Evolutionary conservation across 2,113 vertebrate genomes (phyloP).

Genomic region (Aramus guarauna): DNA sequence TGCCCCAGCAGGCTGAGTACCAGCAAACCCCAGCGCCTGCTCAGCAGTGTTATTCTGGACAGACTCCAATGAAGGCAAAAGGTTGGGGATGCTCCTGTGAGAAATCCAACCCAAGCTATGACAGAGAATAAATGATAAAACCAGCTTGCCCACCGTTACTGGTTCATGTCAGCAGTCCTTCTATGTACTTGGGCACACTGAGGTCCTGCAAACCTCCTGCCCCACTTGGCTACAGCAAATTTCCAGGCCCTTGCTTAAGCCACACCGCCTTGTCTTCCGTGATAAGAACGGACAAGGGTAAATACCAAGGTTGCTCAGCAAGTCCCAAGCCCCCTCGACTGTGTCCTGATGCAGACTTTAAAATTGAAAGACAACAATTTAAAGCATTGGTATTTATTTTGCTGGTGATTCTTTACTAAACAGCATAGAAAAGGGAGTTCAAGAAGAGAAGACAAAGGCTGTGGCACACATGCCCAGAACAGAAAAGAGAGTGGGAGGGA

Average conservation of each 20-base stretch:
- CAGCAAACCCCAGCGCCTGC: background rate
- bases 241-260: background rate
- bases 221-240: background rate
- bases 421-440: background rate
- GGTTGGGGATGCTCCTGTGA: background rate
- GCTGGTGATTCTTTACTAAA: background rate
- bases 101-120: background rate
- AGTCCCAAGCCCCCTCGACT: background rate
- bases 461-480: background rate
- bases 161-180: accelerated
- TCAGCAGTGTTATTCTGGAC: background rate
- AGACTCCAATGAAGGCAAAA: background rate
- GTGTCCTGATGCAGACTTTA: background rate
- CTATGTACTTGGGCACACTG: accelerated
- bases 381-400: background rate
- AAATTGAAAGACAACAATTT: background rate
- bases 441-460: constrained; percentile 20
- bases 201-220: background rate
- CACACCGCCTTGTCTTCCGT: accelerated
- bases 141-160: background rate
- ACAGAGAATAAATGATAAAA: background rate
- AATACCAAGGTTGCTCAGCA: background rate
- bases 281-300: background rate
- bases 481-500: background rate
- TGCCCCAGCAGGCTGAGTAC: background rate